Evolutionary conservation across 2,113 vertebrate species (phyloP), one percentile per base, ranked within the genome.

Genomic region (Gallinago paraguaiae): DNA sequence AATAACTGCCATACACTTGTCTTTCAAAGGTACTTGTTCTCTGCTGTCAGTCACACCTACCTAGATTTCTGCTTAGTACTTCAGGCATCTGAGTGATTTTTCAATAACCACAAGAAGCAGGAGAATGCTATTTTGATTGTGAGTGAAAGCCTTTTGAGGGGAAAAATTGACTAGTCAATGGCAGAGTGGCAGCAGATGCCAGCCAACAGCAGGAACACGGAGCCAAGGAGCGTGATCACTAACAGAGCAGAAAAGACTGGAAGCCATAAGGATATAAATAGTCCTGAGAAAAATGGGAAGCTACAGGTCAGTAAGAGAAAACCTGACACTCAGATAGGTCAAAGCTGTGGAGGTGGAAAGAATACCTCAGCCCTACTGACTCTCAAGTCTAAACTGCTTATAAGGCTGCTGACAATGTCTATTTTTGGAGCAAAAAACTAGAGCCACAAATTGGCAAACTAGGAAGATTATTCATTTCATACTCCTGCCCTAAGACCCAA

Each of bases 21-120:
- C 50, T 67, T 90, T 61, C 46, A 64, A 89, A 59, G 56, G 33
- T 10, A 48, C 15, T 61, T 74, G 11, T 33, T 91, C 77, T 93
- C 59, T 74, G 50, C 81, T 86, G 72, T 86, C 84, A 91, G 59
- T 81, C 39, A 94, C 77, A 96, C 72, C 88, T 81, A 84, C 84
- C 33, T 70, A 86, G 50, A 57, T 84, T 89, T 95, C 46, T 77
- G 39, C 2, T 46, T 77, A 86, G 64, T 51, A 65, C n/a, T 33
- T 81, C 72, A 89, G 69, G 27, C 72, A 86, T 43, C 71, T 9
- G 7, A 86, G 50, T 53, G 72, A 93, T 81, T 77, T 89, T 83
- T 94, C 81, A 51, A 10, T 70, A 90, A 65, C 60, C 64, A 77
- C 64, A 84, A 64, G 59, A 91, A 94, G 69, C 50, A 69, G 10